Evolutionary conservation across 2,113 vertebrate genomes (phyloP).

Genomic region (Zeus faber): DNA sequence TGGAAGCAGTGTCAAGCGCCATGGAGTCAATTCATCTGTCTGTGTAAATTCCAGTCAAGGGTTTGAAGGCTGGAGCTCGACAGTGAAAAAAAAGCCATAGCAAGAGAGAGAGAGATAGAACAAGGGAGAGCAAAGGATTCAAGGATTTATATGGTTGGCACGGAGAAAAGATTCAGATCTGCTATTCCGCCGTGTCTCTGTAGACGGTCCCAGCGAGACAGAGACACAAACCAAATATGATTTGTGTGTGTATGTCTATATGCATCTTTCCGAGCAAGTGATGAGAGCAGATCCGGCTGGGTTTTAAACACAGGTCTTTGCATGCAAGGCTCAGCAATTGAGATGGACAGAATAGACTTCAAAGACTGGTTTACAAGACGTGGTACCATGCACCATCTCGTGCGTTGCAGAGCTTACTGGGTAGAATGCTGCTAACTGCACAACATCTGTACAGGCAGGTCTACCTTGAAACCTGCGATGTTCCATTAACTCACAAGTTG

Average conservation of each 20-base stretch:
- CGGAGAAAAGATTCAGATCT: constrained; percentile 34
- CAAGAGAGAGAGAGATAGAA: constrained; percentile 30
- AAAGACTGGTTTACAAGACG: constrained; percentile 44
- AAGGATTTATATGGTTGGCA: constrained; percentile 48
- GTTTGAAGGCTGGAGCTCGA: constrained; percentile 57
- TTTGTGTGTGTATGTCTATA: constrained; percentile 12
- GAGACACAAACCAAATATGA: constrained; percentile 26
- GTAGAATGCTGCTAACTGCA: too few relatives aligned
- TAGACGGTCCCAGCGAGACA: constrained; percentile 34
- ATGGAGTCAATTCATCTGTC: constrained; percentile 67
- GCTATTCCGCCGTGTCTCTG: constrained; percentile 42
- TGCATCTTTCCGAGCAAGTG: constrained; percentile 12
- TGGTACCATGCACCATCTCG: constrained; percentile 22
- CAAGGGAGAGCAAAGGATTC: constrained; percentile 12
- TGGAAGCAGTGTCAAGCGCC: constrained; percentile 69
- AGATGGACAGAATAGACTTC: constrained; percentile 25
- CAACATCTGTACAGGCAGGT: too few relatives aligned
- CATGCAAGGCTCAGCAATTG: constrained; percentile 39
- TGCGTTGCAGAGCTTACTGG: neutral
- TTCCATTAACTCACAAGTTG: too few relatives aligned
- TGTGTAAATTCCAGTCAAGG: constrained; percentile 64
- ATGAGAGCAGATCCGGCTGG: constrained; percentile 43
- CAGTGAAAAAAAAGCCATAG: constrained; percentile 9
- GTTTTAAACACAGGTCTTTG: constrained; percentile 37
- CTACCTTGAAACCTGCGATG: too few relatives aligned